Evolutionary conservation across 1,140 invertebrate genomes (phyloP).

Genomic region (Drosophila lowei): DNA sequence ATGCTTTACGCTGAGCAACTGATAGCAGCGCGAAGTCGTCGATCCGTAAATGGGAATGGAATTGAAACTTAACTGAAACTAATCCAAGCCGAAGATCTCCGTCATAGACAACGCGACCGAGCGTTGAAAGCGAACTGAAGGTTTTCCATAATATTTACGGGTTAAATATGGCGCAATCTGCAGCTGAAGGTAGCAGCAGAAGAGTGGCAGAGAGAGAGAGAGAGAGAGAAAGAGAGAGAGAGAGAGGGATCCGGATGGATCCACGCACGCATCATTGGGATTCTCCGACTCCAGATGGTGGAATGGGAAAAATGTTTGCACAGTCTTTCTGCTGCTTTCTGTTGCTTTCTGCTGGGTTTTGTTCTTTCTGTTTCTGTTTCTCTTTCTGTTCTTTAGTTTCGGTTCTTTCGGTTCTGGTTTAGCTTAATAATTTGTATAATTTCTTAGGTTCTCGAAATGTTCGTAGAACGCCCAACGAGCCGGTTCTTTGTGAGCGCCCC

Average conservation of each 20-base stretch:
- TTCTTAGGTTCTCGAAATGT: neutral
- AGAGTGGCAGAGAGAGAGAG: slow-evolving; percentile 14
- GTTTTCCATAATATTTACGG: slow-evolving; percentile 72
- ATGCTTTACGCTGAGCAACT: slow-evolving; percentile 16
- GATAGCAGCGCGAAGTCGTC: slow-evolving; percentile 16
- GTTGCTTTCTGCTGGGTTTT: slow-evolving; percentile 20
- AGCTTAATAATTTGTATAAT: slow-evolving; percentile 2
- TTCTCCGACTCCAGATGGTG: slow-evolving; percentile 18
- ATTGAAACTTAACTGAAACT: no score
- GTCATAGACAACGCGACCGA: slow-evolving; percentile 48
- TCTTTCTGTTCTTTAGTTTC: neutral
- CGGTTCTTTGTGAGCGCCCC: neutral
- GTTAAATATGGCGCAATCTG: slow-evolving; percentile 58
- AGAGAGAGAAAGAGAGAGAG: slow-evolving; percentile 14
- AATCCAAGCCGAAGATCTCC: neutral
- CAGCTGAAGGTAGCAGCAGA: slow-evolving; percentile 10
- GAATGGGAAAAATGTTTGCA: slow-evolving; percentile 36
- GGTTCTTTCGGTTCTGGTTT: neutral
- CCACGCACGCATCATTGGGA: slow-evolving; percentile 32
- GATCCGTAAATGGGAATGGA: slow-evolving; percentile 2
- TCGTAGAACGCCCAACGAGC: neutral
- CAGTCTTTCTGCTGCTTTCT: slow-evolving; percentile 14
- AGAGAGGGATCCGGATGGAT: slow-evolving; percentile 13
- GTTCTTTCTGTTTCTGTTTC: neutral
- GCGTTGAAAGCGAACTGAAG: slow-evolving; percentile 73